A percentile compares a stretch with the other conserved stretches of the same genome.
These are phyloP conservation scores for Paramisgurnus dabryanus DNA, from an alignment of 2,113 vertebrate species.

Conservation along the genomic window DNA sequence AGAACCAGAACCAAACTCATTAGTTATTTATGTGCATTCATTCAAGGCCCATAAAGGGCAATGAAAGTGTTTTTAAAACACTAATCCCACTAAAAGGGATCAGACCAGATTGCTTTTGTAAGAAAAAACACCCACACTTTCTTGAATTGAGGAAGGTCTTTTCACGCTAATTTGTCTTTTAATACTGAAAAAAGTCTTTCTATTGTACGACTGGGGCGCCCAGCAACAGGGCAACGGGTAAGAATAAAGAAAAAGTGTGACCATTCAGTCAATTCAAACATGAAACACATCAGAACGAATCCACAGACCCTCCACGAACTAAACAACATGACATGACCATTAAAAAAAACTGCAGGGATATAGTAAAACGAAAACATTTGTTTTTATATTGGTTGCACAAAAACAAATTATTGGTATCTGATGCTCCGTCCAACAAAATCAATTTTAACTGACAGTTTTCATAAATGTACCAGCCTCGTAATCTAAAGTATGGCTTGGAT, in stretches of 20 bases:
- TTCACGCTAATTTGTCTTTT: neutral
- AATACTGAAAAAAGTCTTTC: neutral
- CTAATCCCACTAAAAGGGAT: slow-evolving; percentile 11
- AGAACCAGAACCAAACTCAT: slow-evolving; percentile 1
- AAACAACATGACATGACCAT: neutral
- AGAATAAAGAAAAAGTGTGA: slow-evolving; percentile 21
- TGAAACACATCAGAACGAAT: neutral
- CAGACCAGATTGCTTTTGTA: neutral
- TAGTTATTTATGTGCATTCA: neutral
- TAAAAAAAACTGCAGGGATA: neutral
- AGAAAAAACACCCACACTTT: neutral
- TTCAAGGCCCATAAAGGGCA: slow-evolving; percentile 5
- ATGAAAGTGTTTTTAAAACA: slow-evolving; percentile 3
- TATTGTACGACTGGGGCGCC: slow-evolving; percentile 14
- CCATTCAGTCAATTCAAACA: slow-evolving; percentile 20
- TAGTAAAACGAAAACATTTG: too few species aligned
- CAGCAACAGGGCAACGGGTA: neutral
- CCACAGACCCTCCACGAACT: neutral
- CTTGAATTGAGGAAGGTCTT: slow-evolving; percentile 1
- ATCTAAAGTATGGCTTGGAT: too few species aligned
- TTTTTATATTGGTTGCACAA: neutral
- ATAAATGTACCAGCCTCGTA: too few species aligned
- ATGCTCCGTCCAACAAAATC: neutral
- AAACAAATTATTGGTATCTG: neutral
- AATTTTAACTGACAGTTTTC: too few species aligned